These are phyloP conservation scores for Heterotilapia buettikoferi DNA, from an alignment of 2,113 vertebrate species.

Conservation along the genomic window DNA sequence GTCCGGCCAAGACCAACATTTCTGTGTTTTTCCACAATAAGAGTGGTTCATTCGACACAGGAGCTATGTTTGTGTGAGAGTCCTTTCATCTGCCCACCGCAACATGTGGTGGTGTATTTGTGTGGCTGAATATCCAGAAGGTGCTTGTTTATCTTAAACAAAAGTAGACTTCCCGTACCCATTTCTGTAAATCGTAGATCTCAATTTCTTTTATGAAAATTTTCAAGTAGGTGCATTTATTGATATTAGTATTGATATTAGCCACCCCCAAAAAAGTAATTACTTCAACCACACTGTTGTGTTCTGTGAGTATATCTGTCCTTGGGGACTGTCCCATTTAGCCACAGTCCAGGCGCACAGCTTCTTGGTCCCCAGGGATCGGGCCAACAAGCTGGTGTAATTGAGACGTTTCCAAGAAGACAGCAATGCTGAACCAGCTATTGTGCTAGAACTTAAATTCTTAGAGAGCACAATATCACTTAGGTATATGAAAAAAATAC, in stretches of 20 bases:
- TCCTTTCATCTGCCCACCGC: slow-evolving; percentile 58
- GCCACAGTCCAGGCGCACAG: slow-evolving; percentile 40
- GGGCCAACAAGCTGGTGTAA: slow-evolving; percentile 24
- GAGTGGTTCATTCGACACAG: slow-evolving; percentile 47
- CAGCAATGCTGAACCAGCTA: background rate
- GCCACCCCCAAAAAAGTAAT: background rate
- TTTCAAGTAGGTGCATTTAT: background rate
- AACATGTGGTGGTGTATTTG: slow-evolving; percentile 26
- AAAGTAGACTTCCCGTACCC: slow-evolving; percentile 7
- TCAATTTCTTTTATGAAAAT: background rate
- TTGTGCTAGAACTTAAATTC: background rate
- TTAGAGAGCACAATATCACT: background rate
- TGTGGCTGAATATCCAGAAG: slow-evolving; percentile 20
- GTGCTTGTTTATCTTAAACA: slow-evolving; percentile 43
- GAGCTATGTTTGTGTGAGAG: slow-evolving; percentile 46
- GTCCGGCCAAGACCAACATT: slow-evolving; percentile 64
- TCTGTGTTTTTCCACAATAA: slow-evolving; percentile 62
- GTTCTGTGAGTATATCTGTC: slow-evolving; percentile 18
- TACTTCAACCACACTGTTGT: background rate
- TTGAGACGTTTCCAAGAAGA: slow-evolving; percentile 33
- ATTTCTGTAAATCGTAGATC: background rate
- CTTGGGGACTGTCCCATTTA: slow-evolving; percentile 35
- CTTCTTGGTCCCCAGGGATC: slow-evolving; percentile 29
- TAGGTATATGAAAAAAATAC: background rate
- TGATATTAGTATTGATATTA: background rate